A percentile compares a stretch with the other conserved stretches of the same genome.
Evolutionary conservation across 2,888 invertebrate species (phyloP).

Genomic region (Microplitis manilae): DNA sequence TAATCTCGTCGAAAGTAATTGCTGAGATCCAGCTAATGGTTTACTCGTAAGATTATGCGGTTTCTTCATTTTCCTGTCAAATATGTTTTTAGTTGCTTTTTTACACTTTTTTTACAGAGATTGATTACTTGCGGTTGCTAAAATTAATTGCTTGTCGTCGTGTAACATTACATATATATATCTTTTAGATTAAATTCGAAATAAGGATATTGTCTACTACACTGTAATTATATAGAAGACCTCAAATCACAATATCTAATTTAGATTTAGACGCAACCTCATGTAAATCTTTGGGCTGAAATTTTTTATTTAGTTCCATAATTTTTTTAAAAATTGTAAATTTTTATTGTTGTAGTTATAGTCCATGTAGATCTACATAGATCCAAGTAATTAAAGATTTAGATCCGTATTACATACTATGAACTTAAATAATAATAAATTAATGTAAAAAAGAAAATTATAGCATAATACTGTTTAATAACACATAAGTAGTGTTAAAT

Average conservation of each 20-base stretch:
- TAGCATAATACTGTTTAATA: slow-evolving; percentile 3
- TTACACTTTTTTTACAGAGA: background rate
- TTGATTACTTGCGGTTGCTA: slow-evolving; percentile 13
- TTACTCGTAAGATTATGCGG: slow-evolving; percentile 14
- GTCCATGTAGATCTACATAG: too few species aligned
- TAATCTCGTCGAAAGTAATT: slow-evolving; percentile 22
- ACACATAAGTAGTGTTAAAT: background rate
- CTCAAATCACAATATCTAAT: too few species aligned
- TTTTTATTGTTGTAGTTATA: too few species aligned
- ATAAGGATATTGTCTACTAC: background rate
- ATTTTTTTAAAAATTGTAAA: too few species aligned
- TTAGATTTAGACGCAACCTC: too few species aligned
- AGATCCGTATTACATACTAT: too few species aligned
- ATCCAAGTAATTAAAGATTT: too few species aligned
- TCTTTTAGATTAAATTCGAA: background rate
- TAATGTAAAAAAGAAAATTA: background rate
- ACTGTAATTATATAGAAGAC: too few species aligned
- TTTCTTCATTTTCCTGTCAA: slow-evolving; percentile 11
- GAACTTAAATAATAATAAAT: too few species aligned
- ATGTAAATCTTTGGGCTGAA: too few species aligned
- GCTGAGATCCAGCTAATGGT: slow-evolving; percentile 20
- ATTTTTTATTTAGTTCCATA: too few species aligned
- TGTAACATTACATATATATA: background rate
- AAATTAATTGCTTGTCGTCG: slow-evolving; percentile 13
- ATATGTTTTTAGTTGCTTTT: background rate